Evolutionary conservation across 2,888 invertebrate species (phyloP).

Genomic region (Lathronympha strigana): DNA sequence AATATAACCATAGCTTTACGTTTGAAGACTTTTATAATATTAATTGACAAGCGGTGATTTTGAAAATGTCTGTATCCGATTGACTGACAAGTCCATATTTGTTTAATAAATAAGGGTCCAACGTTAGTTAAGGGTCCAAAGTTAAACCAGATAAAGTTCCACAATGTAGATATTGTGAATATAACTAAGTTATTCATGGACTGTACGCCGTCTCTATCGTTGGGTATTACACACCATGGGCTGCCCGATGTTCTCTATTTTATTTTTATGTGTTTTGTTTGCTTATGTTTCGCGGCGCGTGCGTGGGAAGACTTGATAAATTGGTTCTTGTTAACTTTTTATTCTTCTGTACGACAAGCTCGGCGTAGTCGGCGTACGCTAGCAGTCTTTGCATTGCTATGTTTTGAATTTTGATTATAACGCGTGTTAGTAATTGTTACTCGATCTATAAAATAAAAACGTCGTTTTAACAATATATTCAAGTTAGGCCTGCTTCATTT

Average conservation of each 20-base stretch:
- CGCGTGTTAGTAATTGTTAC: constrained; percentile 57
- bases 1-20: neutral
- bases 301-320: constrained; percentile 81
- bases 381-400: constrained; percentile 68
- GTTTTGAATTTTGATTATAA: constrained; percentile 61
- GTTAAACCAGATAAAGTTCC: constrained; percentile 80
- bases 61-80: constrained; percentile 56
- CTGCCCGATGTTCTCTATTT: constrained; percentile 68
- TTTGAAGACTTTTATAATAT: constrained; percentile 32
- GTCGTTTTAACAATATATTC: constrained; percentile 51
- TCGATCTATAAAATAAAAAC: constrained; percentile 52
- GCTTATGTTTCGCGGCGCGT: constrained; percentile 73
- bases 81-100: constrained; percentile 58
- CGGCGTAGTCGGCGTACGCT: constrained; percentile 73
- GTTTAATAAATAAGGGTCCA: constrained; percentile 69
- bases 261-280: constrained; percentile 73
- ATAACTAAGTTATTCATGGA: constrained; percentile 80
- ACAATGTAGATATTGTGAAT: constrained; percentile 83
- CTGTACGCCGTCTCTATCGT: constrained; percentile 77
- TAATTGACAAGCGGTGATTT: constrained; percentile 68
- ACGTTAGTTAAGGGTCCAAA: no score
- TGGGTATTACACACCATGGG: constrained; percentile 81
- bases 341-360: constrained; percentile 72
- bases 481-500: constrained; percentile 62
- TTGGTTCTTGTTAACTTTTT: constrained; percentile 75